Evolutionary conservation across 1,140 invertebrate species (phyloP), one percentile per base, ranked within the genome.

Genomic region (Cryptotermes secundus): DNA sequence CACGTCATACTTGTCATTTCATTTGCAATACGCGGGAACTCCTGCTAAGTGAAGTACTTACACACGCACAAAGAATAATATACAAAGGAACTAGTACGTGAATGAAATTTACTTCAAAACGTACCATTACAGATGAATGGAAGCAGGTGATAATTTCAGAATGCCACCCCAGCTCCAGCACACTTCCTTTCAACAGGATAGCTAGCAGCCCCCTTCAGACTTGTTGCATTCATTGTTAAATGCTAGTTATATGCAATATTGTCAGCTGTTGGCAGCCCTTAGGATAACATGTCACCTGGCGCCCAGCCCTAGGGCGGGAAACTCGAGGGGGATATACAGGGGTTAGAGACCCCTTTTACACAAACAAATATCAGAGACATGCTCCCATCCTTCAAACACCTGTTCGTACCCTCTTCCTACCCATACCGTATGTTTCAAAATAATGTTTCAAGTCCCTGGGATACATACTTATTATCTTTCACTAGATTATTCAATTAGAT

Each of bases 161-260:
- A 72, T 26, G 9, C n/a, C 26, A 10, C 26, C 9, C 59, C 45
- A n/a, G 10, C 59, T 31, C 26, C 14, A 72, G n/a, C 59, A 72
- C 59, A 72, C 59, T 72, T 72, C 59, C 59, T 72, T 72, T 72
- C 59, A 72, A 72, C 59, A 72, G 7, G 22, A 49, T 19, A 19
- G 1, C 45, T 19, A 49, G 19, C 45, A 3, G n/a, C 22, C 59
- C 59, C n/a, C n/a, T 26, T 31, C 59, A 31, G 59, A 72, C 59
- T 72, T 72, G 59, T 72, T 72, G 59, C 59, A 31, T 72, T 72
- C 59, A 72, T 72, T 72, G 59, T 72, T 72, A 72, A 72, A 72
- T 72, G 31, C 59, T 72, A 72, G 59, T 72, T 72, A 72, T 31
- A n/a, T 72, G 59, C n/a, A n/a, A 72, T 72, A 72, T 14, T 16